Evolutionary conservation across 2,797 vertebrate genomes (phyloP).

Genomic region (Sebastes miniatus): DNA sequence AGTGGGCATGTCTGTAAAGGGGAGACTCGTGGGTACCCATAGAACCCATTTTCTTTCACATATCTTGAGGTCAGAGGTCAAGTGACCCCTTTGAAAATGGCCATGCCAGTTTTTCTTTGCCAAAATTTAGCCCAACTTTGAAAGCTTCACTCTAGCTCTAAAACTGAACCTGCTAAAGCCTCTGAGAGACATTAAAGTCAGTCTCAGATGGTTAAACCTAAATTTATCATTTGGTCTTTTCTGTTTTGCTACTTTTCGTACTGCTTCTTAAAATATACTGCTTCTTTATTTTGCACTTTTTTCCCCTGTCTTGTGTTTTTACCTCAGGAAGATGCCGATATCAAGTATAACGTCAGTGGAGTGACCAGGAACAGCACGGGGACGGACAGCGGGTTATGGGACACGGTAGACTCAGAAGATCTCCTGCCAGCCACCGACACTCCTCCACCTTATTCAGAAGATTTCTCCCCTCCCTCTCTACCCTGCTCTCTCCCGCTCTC

Average conservation of each 20-base stretch:
- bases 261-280: background rate
- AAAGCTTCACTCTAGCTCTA: too few relatives aligned
- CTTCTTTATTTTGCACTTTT: background rate
- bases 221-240: background rate
- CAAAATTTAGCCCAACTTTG: too few relatives aligned
- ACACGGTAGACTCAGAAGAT: conserved; percentile 40
- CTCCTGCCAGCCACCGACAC: conserved; percentile 62
- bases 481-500: conserved; percentile 39
- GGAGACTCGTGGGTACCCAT: too few relatives aligned
- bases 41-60: too few relatives aligned
- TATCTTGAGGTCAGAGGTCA: too few relatives aligned
- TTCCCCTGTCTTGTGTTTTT: background rate
- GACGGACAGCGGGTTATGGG: conserved; percentile 69
- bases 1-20: too few relatives aligned
- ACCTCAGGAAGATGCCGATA: conserved; percentile 62
- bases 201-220: background rate
- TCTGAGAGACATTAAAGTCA: too few relatives aligned
- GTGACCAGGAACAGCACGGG: conserved; percentile 69
- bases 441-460: conserved; percentile 42
- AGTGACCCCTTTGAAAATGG: too few relatives aligned
- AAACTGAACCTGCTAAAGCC: too few relatives aligned
- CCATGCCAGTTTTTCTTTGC: too few relatives aligned
- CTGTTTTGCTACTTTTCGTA: background rate
- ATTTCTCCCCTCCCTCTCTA: background rate
- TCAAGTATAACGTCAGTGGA: conserved; percentile 63